A percentile compares a stretch with the other conserved stretches of the same genome.
Conservation (phyloP, 2,797 vertebrate genomes). For the Cyprinodon diabolis region DNA sequence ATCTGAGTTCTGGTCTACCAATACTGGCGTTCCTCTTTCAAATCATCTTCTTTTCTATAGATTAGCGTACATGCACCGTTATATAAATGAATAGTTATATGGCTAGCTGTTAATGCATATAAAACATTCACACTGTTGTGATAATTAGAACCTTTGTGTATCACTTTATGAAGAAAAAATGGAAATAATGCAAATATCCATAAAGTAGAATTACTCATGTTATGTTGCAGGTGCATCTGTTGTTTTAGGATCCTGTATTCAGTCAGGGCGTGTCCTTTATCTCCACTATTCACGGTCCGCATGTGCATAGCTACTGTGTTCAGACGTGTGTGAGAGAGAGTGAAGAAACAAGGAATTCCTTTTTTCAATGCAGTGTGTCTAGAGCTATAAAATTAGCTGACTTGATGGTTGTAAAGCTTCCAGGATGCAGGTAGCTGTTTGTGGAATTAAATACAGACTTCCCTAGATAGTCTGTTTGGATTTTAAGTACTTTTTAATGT, state of each 20-base stretch:
- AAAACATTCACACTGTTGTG: background rate
- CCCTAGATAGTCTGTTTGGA: background rate
- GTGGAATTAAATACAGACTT: background rate
- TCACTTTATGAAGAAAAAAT: background rate
- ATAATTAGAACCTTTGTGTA: background rate
- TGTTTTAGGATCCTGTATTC: constrained; percentile 27
- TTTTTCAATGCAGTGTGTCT: background rate
- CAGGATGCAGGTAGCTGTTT: background rate
- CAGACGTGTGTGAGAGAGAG: background rate
- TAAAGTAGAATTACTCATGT: constrained; percentile 1
- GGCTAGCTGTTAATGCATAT: background rate
- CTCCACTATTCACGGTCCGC: background rate
- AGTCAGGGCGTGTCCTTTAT: constrained; percentile 23
- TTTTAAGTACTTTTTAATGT: background rate
- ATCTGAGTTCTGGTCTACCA: background rate
- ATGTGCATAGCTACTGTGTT: background rate
- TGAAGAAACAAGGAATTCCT: background rate
- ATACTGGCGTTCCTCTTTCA: background rate
- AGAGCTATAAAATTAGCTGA: background rate
- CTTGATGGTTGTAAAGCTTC: background rate
- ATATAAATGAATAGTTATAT: background rate
- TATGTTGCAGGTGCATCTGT: constrained; percentile 3
- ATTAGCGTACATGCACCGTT: background rate
- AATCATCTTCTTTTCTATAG: background rate
- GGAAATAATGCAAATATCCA: constrained; percentile 5